phyloP scores from a whole-genome alignment of 2,797 vertebrate species.

The Myotis pilosus region DNA sequence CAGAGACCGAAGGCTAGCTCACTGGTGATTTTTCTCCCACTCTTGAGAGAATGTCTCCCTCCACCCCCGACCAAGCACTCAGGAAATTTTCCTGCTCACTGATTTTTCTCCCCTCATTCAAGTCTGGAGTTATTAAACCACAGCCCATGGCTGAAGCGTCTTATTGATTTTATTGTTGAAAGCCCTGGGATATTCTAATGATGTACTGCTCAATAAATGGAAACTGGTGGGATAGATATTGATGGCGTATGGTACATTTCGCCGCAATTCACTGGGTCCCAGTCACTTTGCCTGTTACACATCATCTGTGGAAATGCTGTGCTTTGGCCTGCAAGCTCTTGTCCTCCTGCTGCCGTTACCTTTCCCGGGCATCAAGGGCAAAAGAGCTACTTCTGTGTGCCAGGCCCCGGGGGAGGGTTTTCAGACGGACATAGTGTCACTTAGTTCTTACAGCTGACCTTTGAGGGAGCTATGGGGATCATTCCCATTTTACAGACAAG shows the following conservation, averaged over 20 bases:
- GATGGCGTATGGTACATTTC: conserved; percentile 50
- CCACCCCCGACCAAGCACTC: neutral
- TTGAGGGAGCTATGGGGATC: neutral
- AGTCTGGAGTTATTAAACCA: conserved; percentile 74
- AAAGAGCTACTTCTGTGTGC: neutral
- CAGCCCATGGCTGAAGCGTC: conserved; percentile 62
- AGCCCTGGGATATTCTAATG: conserved; percentile 74
- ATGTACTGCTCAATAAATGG: conserved; percentile 71
- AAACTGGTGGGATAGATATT: conserved; percentile 62
- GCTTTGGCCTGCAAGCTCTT: neutral
- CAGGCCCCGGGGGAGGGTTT: neutral
- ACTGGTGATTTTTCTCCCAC: neutral
- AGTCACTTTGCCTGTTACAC: neutral
- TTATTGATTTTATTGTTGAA: conserved; percentile 73
- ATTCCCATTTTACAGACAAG: neutral
- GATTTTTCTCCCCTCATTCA: conserved; percentile 34
- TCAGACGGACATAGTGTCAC: neutral
- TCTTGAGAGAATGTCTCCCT: neutral
- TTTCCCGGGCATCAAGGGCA: neutral
- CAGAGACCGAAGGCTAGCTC: neutral
- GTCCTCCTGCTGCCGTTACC: neutral
- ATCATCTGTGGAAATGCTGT: neutral
- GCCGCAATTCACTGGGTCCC: conserved; percentile 35
- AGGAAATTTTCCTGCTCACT: conserved; percentile 64
- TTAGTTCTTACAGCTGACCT: neutral